phyloP scores from a whole-genome alignment of 2,113 vertebrate genomes.

The Elanus axillaris region DNA sequence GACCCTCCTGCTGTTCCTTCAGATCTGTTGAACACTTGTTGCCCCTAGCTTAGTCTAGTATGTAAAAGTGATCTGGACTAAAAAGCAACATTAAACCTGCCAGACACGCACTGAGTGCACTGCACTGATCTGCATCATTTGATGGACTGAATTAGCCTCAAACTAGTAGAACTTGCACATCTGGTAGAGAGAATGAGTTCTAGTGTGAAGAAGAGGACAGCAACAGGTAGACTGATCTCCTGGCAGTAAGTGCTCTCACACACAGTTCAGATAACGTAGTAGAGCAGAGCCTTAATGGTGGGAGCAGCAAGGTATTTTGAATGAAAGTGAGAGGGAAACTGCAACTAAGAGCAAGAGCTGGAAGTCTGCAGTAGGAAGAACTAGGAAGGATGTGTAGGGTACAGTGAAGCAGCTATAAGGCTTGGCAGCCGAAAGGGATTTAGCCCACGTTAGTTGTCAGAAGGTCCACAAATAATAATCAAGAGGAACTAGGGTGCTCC shows the following conservation, averaged over 20 bases:
- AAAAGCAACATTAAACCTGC: not conserved
- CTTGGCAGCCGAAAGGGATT: not conserved
- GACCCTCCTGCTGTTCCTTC: not conserved
- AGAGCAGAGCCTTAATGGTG: not conserved
- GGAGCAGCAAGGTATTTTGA: not conserved
- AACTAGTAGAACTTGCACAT: not conserved
- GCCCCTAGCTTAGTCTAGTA: not conserved
- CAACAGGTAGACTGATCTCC: not conserved
- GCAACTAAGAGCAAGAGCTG: not conserved
- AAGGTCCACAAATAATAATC: not conserved
- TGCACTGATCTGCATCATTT: not conserved
- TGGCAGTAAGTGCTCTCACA: not conserved
- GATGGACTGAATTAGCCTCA: not conserved
- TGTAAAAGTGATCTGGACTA: not conserved
- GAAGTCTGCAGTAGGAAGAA: not conserved
- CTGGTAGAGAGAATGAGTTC: not conserved
- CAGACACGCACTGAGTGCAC: not conserved
- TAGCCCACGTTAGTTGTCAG: not conserved
- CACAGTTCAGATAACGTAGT: not conserved
- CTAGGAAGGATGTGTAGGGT: not conserved
- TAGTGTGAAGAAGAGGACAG: not conserved
- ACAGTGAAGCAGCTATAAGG: not conserved
- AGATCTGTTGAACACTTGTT: not conserved
- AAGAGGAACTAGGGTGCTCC: not conserved
- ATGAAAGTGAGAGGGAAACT: not conserved